phyloP scores from a whole-genome alignment of 2,797 vertebrate species.

The Oreonectes daqikongensis region DNA sequence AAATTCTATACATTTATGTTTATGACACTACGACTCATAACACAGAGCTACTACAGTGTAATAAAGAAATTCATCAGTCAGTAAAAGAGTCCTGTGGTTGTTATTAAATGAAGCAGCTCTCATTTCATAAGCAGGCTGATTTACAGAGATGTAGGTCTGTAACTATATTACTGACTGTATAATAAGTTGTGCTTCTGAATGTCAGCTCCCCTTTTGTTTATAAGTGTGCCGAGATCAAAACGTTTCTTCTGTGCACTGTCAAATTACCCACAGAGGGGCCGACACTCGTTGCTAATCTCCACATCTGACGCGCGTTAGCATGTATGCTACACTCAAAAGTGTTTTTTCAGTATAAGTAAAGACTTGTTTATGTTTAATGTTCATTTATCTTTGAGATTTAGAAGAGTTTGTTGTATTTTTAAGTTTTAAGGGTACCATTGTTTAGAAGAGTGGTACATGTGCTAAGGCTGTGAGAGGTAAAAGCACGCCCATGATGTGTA shows the following conservation, averaged over 20 bases:
- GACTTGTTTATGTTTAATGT: too few species aligned
- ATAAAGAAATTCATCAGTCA: conserved; percentile 15
- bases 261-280: conserved; percentile 16
- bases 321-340: too few species aligned
- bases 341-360: too few species aligned
- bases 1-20: not conserved
- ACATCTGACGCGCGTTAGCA: not conserved
- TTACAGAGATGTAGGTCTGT: conserved; percentile 5
- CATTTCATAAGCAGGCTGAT: conserved; percentile 17
- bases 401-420: too few species aligned
- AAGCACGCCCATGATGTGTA: too few species aligned
- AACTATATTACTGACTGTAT: not conserved
- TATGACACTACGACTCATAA: not conserved
- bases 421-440: too few species aligned
- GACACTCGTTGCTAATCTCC: not conserved
- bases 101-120: conserved; percentile 14
- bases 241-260: not conserved
- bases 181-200: conserved; percentile 31
- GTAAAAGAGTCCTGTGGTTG: not conserved
- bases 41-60: not conserved
- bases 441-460: too few species aligned
- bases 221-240: not conserved
- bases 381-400: too few species aligned
- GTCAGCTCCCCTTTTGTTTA: conserved; percentile 11
- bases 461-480: too few species aligned